These are phyloP conservation scores for Pantherophis alleghaniensis DNA, from an alignment of 2,797 vertebrate species.

Conservation along the genomic window DNA sequence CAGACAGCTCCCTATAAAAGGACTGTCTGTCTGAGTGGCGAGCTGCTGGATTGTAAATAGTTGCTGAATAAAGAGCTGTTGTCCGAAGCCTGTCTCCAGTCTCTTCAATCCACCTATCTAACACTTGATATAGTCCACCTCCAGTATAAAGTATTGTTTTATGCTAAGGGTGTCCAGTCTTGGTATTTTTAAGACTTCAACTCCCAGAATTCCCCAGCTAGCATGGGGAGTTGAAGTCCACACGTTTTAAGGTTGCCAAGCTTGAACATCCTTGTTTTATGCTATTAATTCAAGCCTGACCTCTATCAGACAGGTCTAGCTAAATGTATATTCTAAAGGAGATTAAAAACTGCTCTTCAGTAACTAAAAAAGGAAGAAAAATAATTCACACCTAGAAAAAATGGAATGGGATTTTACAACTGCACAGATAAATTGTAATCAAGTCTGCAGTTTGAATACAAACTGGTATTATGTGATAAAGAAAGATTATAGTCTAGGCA, in stretches of 20 bases:
- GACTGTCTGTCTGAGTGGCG: too few relatives aligned
- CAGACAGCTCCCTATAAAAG: too few relatives aligned
- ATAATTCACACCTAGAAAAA: background rate
- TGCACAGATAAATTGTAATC: background rate
- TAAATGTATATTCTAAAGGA: background rate
- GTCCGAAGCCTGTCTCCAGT: too few relatives aligned
- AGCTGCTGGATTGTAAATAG: too few relatives aligned
- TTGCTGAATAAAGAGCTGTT: too few relatives aligned
- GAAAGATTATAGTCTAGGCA: background rate
- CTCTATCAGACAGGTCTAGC: background rate
- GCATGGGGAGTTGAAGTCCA: too few relatives aligned
- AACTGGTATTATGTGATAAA: constrained; percentile 4
- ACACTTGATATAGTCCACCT: background rate
- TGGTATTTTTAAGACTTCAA: too few relatives aligned
- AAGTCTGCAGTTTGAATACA: background rate
- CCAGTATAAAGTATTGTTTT: background rate
- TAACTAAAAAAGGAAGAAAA: background rate
- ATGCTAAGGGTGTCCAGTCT: background rate
- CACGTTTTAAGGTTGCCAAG: too few relatives aligned
- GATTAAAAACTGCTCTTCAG: background rate
- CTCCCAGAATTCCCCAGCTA: too few relatives aligned
- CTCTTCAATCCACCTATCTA: too few relatives aligned
- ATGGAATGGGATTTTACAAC: background rate
- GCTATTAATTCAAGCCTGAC: accelerated
- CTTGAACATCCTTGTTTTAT: background rate